A percentile compares a stretch with the other conserved stretches of the same genome.
Conservation (phyloP, 2,888 invertebrate species). For the Noctua comes region DNA sequence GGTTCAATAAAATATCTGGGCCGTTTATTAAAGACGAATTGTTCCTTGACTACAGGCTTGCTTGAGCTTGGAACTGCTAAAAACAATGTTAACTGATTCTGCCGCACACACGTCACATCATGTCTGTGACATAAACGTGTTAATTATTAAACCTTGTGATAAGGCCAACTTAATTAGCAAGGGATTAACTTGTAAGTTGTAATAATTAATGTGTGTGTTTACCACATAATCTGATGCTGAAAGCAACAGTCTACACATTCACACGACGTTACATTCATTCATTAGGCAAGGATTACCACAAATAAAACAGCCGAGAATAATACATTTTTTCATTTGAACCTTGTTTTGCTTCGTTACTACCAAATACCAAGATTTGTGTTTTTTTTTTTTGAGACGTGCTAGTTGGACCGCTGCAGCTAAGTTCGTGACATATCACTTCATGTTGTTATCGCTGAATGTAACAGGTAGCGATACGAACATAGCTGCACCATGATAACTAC, state of each 20-base stretch:
- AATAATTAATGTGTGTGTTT: conserved; percentile 30
- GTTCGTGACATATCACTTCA: conserved; percentile 35
- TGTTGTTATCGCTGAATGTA: conserved; percentile 36
- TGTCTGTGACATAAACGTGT: conserved; percentile 3
- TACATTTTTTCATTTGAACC: not conserved
- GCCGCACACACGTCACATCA: not conserved
- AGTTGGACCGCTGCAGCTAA: not conserved
- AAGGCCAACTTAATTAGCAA: conserved; percentile 38
- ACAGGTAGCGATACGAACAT: conserved; percentile 31
- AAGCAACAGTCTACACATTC: conserved; percentile 5
- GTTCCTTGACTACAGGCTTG: not conserved
- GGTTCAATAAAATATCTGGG: conserved; percentile 3
- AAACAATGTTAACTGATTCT: not conserved
- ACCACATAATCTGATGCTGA: conserved; percentile 8
- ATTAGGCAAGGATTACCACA: conserved; percentile 3
- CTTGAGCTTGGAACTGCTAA: conserved; percentile 4
- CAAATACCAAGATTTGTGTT: not conserved
- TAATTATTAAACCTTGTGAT: conserved; percentile 37
- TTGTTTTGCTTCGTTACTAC: not conserved
- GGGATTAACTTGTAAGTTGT: conserved; percentile 31
- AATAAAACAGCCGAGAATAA: not conserved
- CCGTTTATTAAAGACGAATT: conserved; percentile 11
- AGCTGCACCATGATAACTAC: conserved; percentile 1
- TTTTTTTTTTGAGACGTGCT: not conserved
- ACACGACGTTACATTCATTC: not conserved